Evolutionary conservation across 2,113 vertebrate genomes (phyloP), one percentile per base, ranked within the genome.

Genomic region (Cyanistes caeruleus): DNA sequence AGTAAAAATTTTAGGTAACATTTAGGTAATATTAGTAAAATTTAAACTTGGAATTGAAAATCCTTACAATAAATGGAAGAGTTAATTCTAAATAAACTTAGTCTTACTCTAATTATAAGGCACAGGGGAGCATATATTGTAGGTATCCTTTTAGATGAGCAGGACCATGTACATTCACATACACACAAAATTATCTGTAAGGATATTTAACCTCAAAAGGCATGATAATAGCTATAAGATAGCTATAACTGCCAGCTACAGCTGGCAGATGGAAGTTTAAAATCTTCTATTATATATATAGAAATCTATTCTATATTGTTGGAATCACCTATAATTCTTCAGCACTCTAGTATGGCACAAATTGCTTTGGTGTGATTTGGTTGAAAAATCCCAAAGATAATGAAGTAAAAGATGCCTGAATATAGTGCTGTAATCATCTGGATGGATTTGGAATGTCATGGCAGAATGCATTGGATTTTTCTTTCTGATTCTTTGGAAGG

Each of bases 391-490:
- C 0, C 12, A 41, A 19, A 58, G 6, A 64, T 8, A 78, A 77
- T 64, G 8, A 60, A 60, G 79, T 13, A 21, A 64, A 84, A 79
- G 31, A 31, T 48, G 6, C 14, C 8, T 24, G 3, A 44, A 21
- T 85, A 23, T 16, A 84, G 30, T 28, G 4, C 4, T 75, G 43
- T 30, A 68, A 64, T 59, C 9, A 48, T 59, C 15, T 63, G 30
- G 13, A 52, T 52, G 28, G 21, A 52, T 76, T 79, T 52, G 24
- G 25, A 35, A 48, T 64, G 25, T 15, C 62, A 56, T 52, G 30
- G 10, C 7, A 52, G 30, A 76, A 7, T 2, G 3, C 0, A 0
- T 5, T 46, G 21, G 9, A 27, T 30, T 72, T 76, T 86, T 73
- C 37, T 63, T 64, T 79, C 48, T 76, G 25, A 24, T 72, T 73